Evolutionary conservation across 1,140 invertebrate species (phyloP).

Genomic region (Lordiphosa collinella): DNA sequence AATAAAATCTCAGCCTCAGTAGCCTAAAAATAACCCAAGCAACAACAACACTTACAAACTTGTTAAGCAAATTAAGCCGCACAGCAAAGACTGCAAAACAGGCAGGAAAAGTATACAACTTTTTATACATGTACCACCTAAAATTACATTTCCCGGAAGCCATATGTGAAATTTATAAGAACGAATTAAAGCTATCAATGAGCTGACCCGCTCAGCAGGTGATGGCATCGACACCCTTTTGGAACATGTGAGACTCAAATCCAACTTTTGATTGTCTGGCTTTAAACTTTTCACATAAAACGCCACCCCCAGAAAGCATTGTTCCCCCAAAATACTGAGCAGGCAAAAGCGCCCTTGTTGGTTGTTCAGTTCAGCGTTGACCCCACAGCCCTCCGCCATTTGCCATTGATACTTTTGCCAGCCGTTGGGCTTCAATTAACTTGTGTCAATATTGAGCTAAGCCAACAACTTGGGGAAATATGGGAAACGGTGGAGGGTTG

Average conservation of each 20-base stretch:
- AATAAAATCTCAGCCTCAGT: no score
- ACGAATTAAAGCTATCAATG: conserved; percentile 25
- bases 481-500: neutral
- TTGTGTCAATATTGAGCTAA: conserved; percentile 69
- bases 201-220: conserved; percentile 58
- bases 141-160: conserved; percentile 11
- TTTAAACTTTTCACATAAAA: conserved; percentile 16
- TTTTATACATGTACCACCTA: no score
- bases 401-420: conserved; percentile 59
- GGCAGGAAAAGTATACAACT: no score
- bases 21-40: no score
- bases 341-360: conserved; percentile 25
- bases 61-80: no score
- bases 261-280: neutral
- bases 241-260: conserved; percentile 8
- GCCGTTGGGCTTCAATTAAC: conserved; percentile 61
- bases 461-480: conserved; percentile 27
- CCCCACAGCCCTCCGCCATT: conserved; percentile 31
- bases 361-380: conserved; percentile 66
- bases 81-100: no score
- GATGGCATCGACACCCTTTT: conserved; percentile 18
- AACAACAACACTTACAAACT: no score
- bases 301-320: neutral
- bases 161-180: conserved; percentile 17
- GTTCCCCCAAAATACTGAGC: conserved; percentile 4